Conservation (phyloP, 1,140 invertebrate species). For the Rhopalosiphum maidis region DNA sequence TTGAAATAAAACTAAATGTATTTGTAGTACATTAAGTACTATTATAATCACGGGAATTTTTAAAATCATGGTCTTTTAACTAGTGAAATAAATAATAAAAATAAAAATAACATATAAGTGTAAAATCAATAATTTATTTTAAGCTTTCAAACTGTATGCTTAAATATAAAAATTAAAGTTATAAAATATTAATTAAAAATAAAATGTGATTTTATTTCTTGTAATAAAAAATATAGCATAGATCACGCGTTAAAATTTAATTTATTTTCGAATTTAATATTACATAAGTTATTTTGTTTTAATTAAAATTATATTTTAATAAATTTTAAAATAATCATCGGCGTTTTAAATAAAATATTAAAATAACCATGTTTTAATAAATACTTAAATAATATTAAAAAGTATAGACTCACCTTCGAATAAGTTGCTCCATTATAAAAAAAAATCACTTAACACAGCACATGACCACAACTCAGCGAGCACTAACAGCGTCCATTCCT, state of each 20-base stretch:
- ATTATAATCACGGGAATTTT: neutral
- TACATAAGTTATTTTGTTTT: neutral
- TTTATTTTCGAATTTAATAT: neutral
- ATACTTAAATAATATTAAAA: slow-evolving; percentile 14
- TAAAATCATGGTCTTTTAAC: too few relatives aligned
- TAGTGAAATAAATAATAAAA: neutral
- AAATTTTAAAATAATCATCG: neutral
- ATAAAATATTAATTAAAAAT: neutral
- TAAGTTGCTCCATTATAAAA: slow-evolving; percentile 53
- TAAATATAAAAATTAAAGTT: neutral
- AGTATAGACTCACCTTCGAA: slow-evolving; percentile 43
- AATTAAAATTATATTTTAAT: neutral
- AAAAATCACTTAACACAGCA: slow-evolving; percentile 57
- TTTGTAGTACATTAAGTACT: neutral
- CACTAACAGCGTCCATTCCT: slow-evolving; percentile 47
- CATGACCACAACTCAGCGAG: slow-evolving; percentile 53
- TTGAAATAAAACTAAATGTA: neutral
- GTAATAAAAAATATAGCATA: neutral
- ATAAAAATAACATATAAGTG: neutral
- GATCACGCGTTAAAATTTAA: neutral
- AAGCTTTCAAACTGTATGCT: neutral
- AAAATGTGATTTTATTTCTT: neutral
- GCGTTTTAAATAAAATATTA: neutral
- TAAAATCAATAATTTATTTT: neutral
- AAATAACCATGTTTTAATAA: neutral